Conservation (phyloP, 1,140 invertebrate species). For the Drosophila nigromelanica region DNA sequence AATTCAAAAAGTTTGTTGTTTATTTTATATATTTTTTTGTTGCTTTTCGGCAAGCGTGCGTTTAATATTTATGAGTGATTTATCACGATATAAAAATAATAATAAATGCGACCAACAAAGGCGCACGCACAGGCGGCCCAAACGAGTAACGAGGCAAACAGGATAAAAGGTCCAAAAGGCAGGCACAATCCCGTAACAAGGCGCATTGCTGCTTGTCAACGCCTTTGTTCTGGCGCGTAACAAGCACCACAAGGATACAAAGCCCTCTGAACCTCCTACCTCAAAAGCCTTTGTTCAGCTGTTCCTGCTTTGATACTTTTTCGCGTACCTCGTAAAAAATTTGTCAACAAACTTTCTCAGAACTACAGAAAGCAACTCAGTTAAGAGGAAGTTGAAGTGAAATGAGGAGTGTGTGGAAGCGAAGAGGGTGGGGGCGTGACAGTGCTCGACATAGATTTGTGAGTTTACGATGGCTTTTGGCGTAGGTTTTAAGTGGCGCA, state of each 20-base stretch:
- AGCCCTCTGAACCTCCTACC: background rate
- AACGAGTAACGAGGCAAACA: conserved; percentile 1
- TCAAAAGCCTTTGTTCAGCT: background rate
- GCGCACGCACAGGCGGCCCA: conserved; percentile 26
- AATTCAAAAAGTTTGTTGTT: conserved; percentile 58
- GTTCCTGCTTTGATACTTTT: conserved; percentile 21
- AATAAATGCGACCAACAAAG: conserved; percentile 76
- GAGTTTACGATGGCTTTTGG: conserved; percentile 32
- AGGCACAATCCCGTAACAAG: conserved; percentile 24
- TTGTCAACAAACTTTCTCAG: conserved; percentile 59
- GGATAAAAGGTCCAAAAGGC: conserved; percentile 2
- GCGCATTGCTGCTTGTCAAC: conserved; percentile 34
- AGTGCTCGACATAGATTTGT: conserved; percentile 26
- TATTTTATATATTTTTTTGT: conserved; percentile 12
- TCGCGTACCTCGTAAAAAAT: conserved; percentile 63
- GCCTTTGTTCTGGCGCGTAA: conserved; percentile 61
- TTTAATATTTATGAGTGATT: conserved; percentile 83
- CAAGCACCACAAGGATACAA: conserved; percentile 50
- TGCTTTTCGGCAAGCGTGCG: conserved; percentile 63
- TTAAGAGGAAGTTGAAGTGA: background rate
- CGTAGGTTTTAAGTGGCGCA: conserved; percentile 68
- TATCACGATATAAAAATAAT: conserved; percentile 83
- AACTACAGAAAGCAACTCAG: conserved; percentile 25
- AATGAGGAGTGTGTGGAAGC: background rate
- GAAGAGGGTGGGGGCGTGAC: background rate